These are phyloP conservation scores for Eilema sororculum DNA, from an alignment of 2,888 invertebrate genomes.

Conservation along the genomic window DNA sequence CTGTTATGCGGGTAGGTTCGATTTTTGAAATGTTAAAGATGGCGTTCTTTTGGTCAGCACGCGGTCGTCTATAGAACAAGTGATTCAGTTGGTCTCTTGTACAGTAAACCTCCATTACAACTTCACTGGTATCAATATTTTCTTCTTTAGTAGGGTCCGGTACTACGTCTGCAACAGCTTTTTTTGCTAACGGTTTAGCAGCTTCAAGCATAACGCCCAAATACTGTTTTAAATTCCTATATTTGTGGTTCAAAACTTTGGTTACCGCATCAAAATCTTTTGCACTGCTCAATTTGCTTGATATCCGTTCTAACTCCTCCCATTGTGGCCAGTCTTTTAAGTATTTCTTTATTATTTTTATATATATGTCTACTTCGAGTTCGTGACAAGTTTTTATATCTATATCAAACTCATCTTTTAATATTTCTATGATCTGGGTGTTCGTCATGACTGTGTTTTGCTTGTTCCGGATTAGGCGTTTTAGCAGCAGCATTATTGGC, in stretches of 20 bases:
- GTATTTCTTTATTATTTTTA: slow-evolving; percentile 73
- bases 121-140: slow-evolving; percentile 35
- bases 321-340: slow-evolving; percentile 78
- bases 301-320: slow-evolving; percentile 68
- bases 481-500: slow-evolving; percentile 71
- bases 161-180: slow-evolving; percentile 45
- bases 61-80: slow-evolving; percentile 60
- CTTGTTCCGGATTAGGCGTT: slow-evolving; percentile 66
- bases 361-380: slow-evolving; percentile 70
- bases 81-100: slow-evolving; percentile 61
- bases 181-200: slow-evolving; percentile 53
- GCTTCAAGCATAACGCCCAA: slow-evolving; percentile 59
- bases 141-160: slow-evolving; percentile 27
- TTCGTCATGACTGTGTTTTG: slow-evolving; percentile 73
- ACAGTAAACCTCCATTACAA: slow-evolving; percentile 63
- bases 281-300: slow-evolving; percentile 52
- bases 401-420: slow-evolving; percentile 68
- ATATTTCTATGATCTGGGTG: slow-evolving; percentile 68
- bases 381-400: slow-evolving; percentile 58
- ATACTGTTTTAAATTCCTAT: slow-evolving; percentile 65
- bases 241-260: slow-evolving; percentile 61
- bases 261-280: slow-evolving; percentile 53
- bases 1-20: slow-evolving; percentile 46
- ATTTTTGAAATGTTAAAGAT: slow-evolving; percentile 61
- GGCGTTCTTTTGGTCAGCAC: slow-evolving; percentile 47